phyloP scores from a whole-genome alignment of 2,113 vertebrate genomes.

The Emydocephalus ijimae region DNA sequence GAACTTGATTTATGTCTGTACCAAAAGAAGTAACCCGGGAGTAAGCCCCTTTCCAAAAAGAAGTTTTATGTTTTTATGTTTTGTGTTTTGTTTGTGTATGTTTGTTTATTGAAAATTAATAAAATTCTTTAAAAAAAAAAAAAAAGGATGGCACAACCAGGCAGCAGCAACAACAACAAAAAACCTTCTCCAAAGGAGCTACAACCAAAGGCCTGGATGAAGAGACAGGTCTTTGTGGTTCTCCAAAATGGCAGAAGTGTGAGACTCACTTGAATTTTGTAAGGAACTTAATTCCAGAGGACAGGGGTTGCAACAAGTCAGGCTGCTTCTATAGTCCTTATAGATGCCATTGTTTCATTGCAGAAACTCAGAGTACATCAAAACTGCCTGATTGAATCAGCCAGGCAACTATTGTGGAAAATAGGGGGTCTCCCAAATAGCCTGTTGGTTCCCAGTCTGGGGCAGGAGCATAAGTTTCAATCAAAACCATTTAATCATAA shows the following conservation, averaged over 20 bases:
- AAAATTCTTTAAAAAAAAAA: too few species aligned
- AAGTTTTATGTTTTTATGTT: too few species aligned
- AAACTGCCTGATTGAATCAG: not conserved
- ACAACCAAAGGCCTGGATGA: not conserved
- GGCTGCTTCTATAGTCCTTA: not conserved
- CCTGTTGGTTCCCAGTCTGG: not conserved
- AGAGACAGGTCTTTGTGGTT: not conserved
- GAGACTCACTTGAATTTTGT: not conserved
- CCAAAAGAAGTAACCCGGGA: too few species aligned
- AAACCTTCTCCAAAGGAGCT: not conserved
- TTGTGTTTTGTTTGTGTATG: too few species aligned
- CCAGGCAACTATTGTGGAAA: not conserved
- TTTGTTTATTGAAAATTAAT: too few species aligned
- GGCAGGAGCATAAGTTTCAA: not conserved
- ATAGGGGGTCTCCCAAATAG: not conserved
- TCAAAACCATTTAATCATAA: not conserved
- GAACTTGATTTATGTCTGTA: too few species aligned
- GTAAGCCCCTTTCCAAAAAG: too few species aligned
- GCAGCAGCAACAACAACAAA: not conserved
- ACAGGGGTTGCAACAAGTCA: not conserved
- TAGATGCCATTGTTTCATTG: not conserved
- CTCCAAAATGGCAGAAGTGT: not conserved
- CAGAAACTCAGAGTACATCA: not conserved
- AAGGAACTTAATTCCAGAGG: not conserved
- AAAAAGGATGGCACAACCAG: not conserved